Evolutionary conservation across 2,113 vertebrate genomes (phyloP), one percentile per base, ranked within the genome.

Genomic region (Chrysemys picta): DNA sequence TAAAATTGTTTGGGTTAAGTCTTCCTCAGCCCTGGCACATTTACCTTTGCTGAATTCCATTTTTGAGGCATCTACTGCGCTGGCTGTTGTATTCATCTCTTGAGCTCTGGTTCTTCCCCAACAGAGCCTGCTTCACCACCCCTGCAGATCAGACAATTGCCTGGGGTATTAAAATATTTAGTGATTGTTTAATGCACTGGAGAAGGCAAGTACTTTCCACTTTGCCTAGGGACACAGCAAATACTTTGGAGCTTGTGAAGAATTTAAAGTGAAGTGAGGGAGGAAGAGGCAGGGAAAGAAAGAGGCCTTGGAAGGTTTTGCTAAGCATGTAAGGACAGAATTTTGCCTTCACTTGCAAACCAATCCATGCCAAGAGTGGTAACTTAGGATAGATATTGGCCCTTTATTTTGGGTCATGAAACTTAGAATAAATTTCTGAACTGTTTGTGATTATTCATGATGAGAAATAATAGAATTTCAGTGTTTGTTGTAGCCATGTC

Each of bases 281-380:
- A 75, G n/a, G 69, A 69, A 69, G 14, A n/a, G 19, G 65, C 29
- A 25, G 19, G 17, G n/a, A 25, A 25, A 25, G 10, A 87, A 8
- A 85, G 86, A 94, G 52, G 52, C 57, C 29, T 86, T 38, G 38
- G n/a, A 52, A 31, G 88, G 54, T 6, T 57, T 94, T 97, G 94
- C 38, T n/a, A 50, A 83, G 29, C 35, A 65, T n/a, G 2, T 0
- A 1, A 82, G 81, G 5, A 92, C 50, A 83, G 80, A 3, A 1
- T 88, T 76, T 4, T 80, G 24, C 25, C 13, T 6, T 21, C 6
- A 49, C 76, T 86, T 85, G 10, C n/a, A 88, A 85, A 80, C 9
- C 0, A 1, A 80, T 38, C 65, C 65, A 22, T 22, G 42, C 12
- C 19, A 79, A 49, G 13, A 47, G 9, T 16, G 76, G 52, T 27